Base-by-base conservation (phyloP, 2,888 invertebrate genomes). In the Drosophila atroscutellata region DNA sequence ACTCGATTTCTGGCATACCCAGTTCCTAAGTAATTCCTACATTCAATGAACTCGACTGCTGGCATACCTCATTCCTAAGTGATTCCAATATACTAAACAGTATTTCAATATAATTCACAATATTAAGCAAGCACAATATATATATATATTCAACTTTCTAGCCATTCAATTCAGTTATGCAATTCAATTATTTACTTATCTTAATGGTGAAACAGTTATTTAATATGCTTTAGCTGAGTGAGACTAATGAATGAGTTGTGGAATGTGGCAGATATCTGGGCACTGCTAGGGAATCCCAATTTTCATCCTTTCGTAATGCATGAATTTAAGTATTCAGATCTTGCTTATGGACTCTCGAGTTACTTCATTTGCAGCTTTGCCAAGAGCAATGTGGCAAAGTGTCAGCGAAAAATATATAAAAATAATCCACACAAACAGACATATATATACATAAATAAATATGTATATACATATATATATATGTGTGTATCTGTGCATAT, bases 331-430 rank as follows among this genome's bases (percentile, higher is more conserved):
- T 20, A 47, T 56, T 42, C 42, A 63, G 32, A 24, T 45, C 9
- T 57, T 47, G 57, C 56, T 60, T 45, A 28, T 26, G 30, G 39
- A 61, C 52, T 57, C 61, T 68, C 47, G 36, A 64, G 55, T 50
- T 64, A 69, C 74, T 79, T 66, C 65, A 61, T 70, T 79, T 79
- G 62, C 50, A 55, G 58, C 55, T 62, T 57, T 62, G 58, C 55
- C 61, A 67, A 51, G 57, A 65, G 65, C 58, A 55, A 71, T 63
- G 47, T 69, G 75, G 79, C 52, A 66, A 75, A 79, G 75, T 79
- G 75, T 64, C 67, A 68, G 80, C 62, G 50, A 72, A 75, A 69
- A 50, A 56, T 42, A 59, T 58, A 72, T 18, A 32, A 36, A 60
- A 62, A 49, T 45, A 52, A 64, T 26, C 57, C 60, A 57, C 39